Base-by-base conservation (phyloP, 2,113 vertebrate species). In the Tyto alba region DNA sequence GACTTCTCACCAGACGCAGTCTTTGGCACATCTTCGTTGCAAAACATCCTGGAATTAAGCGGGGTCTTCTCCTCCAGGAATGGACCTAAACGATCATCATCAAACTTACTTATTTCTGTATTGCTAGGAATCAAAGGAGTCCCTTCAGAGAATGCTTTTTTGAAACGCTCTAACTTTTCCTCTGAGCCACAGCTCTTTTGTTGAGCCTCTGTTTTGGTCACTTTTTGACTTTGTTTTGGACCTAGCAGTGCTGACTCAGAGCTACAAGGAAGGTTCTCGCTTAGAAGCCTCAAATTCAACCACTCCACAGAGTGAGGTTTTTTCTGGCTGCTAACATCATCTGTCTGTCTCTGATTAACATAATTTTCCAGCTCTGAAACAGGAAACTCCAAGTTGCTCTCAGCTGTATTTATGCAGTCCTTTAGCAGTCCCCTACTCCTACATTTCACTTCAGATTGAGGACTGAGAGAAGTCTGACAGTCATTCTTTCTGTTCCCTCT, bases 1-100 rank as follows among this genome's bases (percentile, higher is more conserved):
- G 98, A 97, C 93, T 98, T 97, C 94, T 98, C 98, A 97, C 97
- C 98, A 97, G 98, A 90, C 55, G 56, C 77, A 96, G 91, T 95
- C 98, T 98, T 96, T 94, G 90, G 95, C 91, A 92, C 78, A 88
- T 97, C 97, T 81, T 95, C 78, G 96, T 97, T 96, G 94, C 97
- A 97, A 98, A 98, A 98, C 95, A 97, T 97, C 90, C 90, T 96
- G 53, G 97, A 97, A 97, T 98, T 96, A 85, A 95, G 75, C 36
- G 79, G 96, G 83, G 82, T 96, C 89, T 97, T 93, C 93, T 92
- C 96, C 85, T 86, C 95, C 93, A 90, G 95, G 85, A 96, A 90
- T 40, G 94, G 95, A 77, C 90, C 89, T 93, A 93, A 95, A 79
- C 80, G 83, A 53, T 96, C 86, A 62, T 85, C 73, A 78, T 77